A percentile compares a stretch with the other conserved stretches of the same genome.
phyloP scores from a whole-genome alignment of 1,140 invertebrate genomes.

The Charaxes varanes region DNA sequence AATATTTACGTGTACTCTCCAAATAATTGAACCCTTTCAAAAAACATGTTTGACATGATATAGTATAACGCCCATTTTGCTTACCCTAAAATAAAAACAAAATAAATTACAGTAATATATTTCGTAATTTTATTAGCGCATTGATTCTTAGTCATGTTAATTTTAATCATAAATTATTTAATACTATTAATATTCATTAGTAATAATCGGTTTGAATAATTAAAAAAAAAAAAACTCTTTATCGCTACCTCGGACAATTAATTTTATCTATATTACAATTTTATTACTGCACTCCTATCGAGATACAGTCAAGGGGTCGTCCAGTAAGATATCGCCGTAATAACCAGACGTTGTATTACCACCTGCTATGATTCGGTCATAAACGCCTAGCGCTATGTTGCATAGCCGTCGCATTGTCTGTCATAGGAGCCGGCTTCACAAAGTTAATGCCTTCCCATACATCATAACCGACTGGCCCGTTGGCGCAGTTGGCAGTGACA shows the following conservation, averaged over 20 bases:
- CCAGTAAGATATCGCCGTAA: constrained; percentile 8
- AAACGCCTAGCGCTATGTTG: constrained; percentile 9
- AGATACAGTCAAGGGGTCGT: constrained; percentile 7
- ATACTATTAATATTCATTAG: background rate
- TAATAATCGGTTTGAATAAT: background rate
- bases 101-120: no score
- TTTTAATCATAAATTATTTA: no score
- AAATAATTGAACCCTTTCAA: no score
- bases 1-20: no score
- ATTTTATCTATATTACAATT: constrained; percentile 10
- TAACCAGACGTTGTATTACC: constrained; percentile 13
- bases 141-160: no score
- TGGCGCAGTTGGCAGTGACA: no score
- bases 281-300: constrained; percentile 6
- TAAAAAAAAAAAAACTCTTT: constrained; percentile 2
- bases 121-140: no score
- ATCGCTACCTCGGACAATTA: constrained; percentile 1
- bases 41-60: no score
- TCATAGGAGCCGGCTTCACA: constrained; percentile 1
- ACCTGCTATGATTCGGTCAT: constrained; percentile 13
- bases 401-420: background rate
- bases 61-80: no score
- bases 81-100: no score
- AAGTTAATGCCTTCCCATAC: no score
- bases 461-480: no score